Base-by-base conservation (phyloP, 2,113 vertebrate genomes). In the Herpetotheres cachinnans region DNA sequence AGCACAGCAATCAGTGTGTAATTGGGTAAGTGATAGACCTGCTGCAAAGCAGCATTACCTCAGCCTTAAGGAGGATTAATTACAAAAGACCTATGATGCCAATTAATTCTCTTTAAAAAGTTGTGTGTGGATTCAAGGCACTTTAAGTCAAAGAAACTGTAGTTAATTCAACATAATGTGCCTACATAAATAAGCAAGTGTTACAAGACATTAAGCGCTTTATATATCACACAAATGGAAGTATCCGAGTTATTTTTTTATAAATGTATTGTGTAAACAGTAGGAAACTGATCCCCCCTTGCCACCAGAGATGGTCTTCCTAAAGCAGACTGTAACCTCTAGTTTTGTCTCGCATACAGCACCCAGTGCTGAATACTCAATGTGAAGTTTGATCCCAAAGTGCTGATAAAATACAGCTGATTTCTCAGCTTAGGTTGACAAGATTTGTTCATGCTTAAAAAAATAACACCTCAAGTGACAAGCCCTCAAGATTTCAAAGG, bases 401-500 rank as follows among this genome's bases (percentile, higher is more conserved):
- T 83, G 46, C 91, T 86, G 70, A 87, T 95, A 90, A 97, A 93
- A 93, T 95, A 92, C 74, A 96, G 61, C 65, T 95, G 46, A 82
- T 82, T 83, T 92, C 85, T 92, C 61, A 63, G 88, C 87, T 88
- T 95, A 61, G 47, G 86, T 88, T 96, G 81, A 92, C 84, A 97
- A 89, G 81, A 65, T 96, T 92, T 96, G 44, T 77, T 97, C 95
- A 90, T 92, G 95, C 93, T 97, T 96, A 96, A 94, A 93, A 96
- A 96, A 97, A 93, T 97, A 97, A 97, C 85, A 93, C 91, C 93
- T 92, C 95, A 92, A 95, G 95, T 93, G 83, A 96, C 90, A 98
- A 97, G 92, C 69, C 50, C 97, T 97, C 85, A 97, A 95, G 82
- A 97, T 98, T 96, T 97, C 94, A 97, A 97, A 97, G 74, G 91